Evolutionary conservation across 37 sponge, comb jelly and placozoan species (phyloP).

Genomic region (Petrosia ficiformis): DNA sequence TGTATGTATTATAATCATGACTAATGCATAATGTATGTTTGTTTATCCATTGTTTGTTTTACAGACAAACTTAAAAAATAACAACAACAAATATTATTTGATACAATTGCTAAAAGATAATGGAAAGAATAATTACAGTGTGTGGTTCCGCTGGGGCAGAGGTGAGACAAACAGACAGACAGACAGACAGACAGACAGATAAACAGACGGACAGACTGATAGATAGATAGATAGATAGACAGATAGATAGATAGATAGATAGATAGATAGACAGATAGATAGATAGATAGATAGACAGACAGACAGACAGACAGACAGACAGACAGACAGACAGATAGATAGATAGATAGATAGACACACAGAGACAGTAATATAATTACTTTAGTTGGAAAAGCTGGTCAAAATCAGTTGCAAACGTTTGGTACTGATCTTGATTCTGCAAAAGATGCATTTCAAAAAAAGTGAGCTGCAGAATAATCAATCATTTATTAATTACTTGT

Average conservation of each 20-base stretch:
- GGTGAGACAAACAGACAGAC: conserved; percentile 62
- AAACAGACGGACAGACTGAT: too few relatives aligned
- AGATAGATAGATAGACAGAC: too few relatives aligned
- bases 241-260: too few relatives aligned
- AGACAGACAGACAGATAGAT: too few relatives aligned
- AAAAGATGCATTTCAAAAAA: conserved; percentile 66
- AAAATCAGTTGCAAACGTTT: conserved; percentile 43
- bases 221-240: too few relatives aligned
- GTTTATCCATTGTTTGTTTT: conserved; percentile 13
- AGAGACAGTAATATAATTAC: too few relatives aligned
- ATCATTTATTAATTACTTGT: not conserved
- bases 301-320: too few relatives aligned
- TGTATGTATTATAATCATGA: too few relatives aligned
- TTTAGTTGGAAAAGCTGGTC: conserved; percentile 83
- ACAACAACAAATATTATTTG: conserved; percentile 93
- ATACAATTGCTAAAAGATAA: conserved; percentile 82
- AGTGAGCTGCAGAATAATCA: conserved; percentile 35
- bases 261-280: too few relatives aligned
- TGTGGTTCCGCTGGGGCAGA: conserved; percentile 92
- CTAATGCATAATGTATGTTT: too few relatives aligned
- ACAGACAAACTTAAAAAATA: conserved; percentile 84
- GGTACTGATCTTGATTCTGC: conserved; percentile 69
- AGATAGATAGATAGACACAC: too few relatives aligned
- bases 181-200: too few relatives aligned
- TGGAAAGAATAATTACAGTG: conserved; percentile 34